These are phyloP conservation scores for Cyaniris semiargus DNA, from an alignment of 2,888 invertebrate genomes.

Conservation along the genomic window DNA sequence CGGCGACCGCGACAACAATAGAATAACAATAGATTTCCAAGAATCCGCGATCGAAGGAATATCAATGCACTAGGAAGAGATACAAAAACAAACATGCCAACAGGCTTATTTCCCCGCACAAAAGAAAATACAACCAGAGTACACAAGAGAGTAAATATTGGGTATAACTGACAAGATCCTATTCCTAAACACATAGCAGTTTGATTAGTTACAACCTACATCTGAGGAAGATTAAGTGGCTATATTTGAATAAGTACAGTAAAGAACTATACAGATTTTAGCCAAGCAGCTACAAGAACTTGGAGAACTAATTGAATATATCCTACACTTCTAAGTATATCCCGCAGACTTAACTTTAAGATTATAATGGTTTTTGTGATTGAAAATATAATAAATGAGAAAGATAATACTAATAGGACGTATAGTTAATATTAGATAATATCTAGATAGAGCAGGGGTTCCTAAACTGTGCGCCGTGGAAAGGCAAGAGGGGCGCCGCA, in stretches of 20 bases:
- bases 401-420: no score
- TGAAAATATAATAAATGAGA: no score
- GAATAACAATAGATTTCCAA: no score
- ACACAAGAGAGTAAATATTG: slow-evolving; percentile 13
- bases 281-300: not conserved
- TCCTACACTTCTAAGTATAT: no score
- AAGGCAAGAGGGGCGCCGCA: no score
- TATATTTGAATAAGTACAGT: not conserved
- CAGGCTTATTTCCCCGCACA: not conserved
- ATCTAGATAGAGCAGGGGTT: no score
- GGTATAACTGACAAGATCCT: not conserved
- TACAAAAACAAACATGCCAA: not conserved
- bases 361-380: no score
- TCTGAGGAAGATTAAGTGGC: not conserved
- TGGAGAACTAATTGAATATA: not conserved
- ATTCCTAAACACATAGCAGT: slow-evolving; percentile 1
- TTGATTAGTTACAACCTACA: slow-evolving; percentile 10
- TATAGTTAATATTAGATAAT: no score
- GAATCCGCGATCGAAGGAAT: no score
- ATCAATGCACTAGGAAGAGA: not conserved
- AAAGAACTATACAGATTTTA: not conserved
- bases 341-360: no score
- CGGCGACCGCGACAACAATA: no score
- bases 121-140: slow-evolving; percentile 4
- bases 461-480: no score